These are phyloP conservation scores for Tipula helvola DNA, from an alignment of 2,888 invertebrate genomes.

Conservation along the genomic window DNA sequence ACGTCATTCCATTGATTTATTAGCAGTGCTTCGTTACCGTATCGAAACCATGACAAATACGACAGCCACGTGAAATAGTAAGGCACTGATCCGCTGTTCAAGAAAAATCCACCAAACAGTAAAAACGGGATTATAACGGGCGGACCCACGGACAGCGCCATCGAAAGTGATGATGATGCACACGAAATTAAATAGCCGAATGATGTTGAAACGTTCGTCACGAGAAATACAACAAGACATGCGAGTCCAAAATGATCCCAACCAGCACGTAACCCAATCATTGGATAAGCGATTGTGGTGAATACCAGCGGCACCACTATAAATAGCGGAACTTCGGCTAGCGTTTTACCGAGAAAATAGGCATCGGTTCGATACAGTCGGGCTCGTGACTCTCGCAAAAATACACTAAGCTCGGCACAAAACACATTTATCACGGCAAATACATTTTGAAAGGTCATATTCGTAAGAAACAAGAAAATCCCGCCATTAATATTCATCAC, in stretches of 20 bases:
- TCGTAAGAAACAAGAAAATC: slow-evolving; percentile 77
- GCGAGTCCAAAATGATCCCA: slow-evolving; percentile 57
- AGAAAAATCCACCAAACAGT: slow-evolving; percentile 90
- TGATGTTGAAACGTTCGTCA: slow-evolving; percentile 78
- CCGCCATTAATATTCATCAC: slow-evolving; percentile 92
- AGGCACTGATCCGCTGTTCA: slow-evolving; percentile 83
- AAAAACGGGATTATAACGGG: slow-evolving; percentile 87
- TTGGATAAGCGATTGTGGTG: slow-evolving; percentile 71
- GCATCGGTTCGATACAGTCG: slow-evolving; percentile 86
- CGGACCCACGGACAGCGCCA: slow-evolving; percentile 84
- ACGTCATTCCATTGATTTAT: slow-evolving; percentile 83
- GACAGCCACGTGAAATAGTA: slow-evolving; percentile 75
- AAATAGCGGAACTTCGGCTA: slow-evolving; percentile 82
- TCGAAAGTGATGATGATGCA: slow-evolving; percentile 64
- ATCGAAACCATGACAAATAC: slow-evolving; percentile 84
- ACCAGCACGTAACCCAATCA: slow-evolving; percentile 71
- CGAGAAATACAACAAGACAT: slow-evolving; percentile 61
- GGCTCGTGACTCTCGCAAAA: slow-evolving; percentile 75
- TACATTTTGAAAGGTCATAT: slow-evolving; percentile 91
- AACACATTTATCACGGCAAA: slow-evolving; percentile 92
- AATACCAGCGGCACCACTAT: slow-evolving; percentile 72
- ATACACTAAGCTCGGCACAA: slow-evolving; percentile 78
- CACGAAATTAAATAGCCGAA: slow-evolving; percentile 90
- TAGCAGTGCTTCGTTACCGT: slow-evolving; percentile 77
- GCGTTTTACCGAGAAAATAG: slow-evolving; percentile 81